phyloP scores from a whole-genome alignment of 2,797 vertebrate genomes.

The Anguilla anguilla region DNA sequence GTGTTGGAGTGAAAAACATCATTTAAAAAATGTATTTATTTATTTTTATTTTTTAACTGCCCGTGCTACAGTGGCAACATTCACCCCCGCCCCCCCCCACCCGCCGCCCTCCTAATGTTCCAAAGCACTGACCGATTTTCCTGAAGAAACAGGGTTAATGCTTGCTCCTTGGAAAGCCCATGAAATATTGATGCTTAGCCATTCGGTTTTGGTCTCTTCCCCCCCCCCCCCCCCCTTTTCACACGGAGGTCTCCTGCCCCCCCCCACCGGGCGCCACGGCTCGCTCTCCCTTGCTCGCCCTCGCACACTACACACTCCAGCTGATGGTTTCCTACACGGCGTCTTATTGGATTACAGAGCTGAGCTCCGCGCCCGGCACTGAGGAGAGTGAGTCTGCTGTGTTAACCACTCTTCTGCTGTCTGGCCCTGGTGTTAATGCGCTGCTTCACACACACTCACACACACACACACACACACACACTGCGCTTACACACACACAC shows the following conservation, averaged over 20 bases:
- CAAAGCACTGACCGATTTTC: background rate
- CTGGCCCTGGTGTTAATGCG: background rate
- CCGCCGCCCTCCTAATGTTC: too few species aligned
- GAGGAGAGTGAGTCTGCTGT: background rate
- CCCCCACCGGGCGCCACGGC: too few species aligned
- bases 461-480: too few species aligned
- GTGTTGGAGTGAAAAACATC: background rate
- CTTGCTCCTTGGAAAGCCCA: conserved; percentile 1
- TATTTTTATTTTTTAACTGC: background rate
- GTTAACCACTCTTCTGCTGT: background rate
- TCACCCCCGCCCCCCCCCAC: background rate
- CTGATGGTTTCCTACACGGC: conserved; percentile 7
- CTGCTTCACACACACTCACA: background rate
- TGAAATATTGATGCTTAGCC: conserved; percentile 30
- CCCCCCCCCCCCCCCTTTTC: background rate
- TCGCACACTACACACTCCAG: background rate
- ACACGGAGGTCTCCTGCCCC: background rate
- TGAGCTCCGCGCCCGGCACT: background rate
- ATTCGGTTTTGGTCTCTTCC: conserved; percentile 1
- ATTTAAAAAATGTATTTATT: background rate
- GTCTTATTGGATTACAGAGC: conserved; percentile 22
- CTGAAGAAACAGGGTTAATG: conserved; percentile 33
- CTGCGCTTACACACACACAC: too few species aligned
- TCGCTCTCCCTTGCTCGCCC: too few species aligned
- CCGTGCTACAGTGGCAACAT: background rate